Evolutionary conservation across 2,888 invertebrate genomes (phyloP).

Genomic region (Agrilus biguttatus): DNA sequence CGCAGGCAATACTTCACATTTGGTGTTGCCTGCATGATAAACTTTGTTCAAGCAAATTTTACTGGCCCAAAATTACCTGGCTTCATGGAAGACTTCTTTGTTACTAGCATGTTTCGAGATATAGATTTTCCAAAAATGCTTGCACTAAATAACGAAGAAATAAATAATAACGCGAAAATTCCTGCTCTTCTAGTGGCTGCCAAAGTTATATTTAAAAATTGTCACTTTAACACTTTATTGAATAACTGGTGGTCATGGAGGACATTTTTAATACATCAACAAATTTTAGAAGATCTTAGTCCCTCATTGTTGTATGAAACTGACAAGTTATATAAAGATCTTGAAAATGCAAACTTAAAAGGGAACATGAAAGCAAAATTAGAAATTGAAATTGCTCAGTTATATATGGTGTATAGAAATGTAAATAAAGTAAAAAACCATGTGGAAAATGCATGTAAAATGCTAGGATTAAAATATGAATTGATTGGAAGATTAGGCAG

Average conservation of each 20-base stretch:
- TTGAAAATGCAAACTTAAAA: slow-evolving; percentile 22
- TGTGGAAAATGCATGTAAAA: slow-evolving; percentile 45
- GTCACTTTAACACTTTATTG: slow-evolving; percentile 23
- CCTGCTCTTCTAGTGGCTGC: slow-evolving; percentile 35
- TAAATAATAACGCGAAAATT: slow-evolving; percentile 46
- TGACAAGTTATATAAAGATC: slow-evolving; percentile 30
- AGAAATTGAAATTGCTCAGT: slow-evolving; percentile 44
- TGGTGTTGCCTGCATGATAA: slow-evolving; percentile 50
- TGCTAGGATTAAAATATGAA: slow-evolving; percentile 51
- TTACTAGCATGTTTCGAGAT: slow-evolving; percentile 31
- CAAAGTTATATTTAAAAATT: slow-evolving; percentile 29
- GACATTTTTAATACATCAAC: slow-evolving; percentile 58
- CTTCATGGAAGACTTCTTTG: slow-evolving; percentile 23
- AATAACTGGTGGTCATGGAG: slow-evolving; percentile 63
- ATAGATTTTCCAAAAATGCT: slow-evolving; percentile 32
- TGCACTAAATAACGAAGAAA: slow-evolving; percentile 49
- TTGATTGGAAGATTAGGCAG: slow-evolving; percentile 72
- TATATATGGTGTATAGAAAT: slow-evolving; percentile 60
- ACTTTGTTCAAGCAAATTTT: slow-evolving; percentile 73
- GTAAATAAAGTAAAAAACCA: slow-evolving; percentile 54
- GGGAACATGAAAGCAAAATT: slow-evolving; percentile 28
- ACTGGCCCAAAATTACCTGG: slow-evolving; percentile 48
- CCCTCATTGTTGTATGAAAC: slow-evolving; percentile 47
- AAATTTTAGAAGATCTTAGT: slow-evolving; percentile 60
- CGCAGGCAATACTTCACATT: slow-evolving; percentile 33